Base-by-base conservation (phyloP, 2,113 vertebrate species). In the Osmerus eperlanus region DNA sequence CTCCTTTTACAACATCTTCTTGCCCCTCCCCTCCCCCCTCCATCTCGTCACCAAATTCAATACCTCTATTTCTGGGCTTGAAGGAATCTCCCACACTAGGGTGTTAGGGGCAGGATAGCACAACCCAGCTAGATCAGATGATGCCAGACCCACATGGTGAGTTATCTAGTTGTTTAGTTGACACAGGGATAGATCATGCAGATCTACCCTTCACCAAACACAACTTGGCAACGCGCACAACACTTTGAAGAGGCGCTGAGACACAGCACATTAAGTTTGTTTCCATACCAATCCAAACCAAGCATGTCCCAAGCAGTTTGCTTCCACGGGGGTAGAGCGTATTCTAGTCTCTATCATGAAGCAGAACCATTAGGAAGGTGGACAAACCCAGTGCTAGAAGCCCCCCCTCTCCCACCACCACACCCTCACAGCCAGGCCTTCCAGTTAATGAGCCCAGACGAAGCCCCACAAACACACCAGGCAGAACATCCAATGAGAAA, bases 21-120 rank as follows among this genome's bases (percentile, higher is more conserved):
- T 68, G 72, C 65, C 29, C 36, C 54, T 25, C 52, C 65, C 68
- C 61, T 15, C 19, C 73, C 78, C 73, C 85, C 81, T 73, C 80
- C 85, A 89, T 88, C 86, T 82, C 65, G 73, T 79, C 84, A 86
- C 90, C 87, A 90, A 88, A 90, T 91, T 91, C 87, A 90, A 89
- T 89, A 91, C 85, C 89, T 90, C 89, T 91, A 92, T 91, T 91
- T 90, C 83, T 85, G 82, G 83, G 75, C 68, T 70, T 41, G 47
- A 64, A 79, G 77, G 81, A 75, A 81, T 85, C 85, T 84, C 84
- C 81, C 77, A 81, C 88, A 88, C 84, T 75, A 74, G 67, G 72
- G 74, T 89, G 89, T 89, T 78, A 91, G 82, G 55, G 82, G 81
- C 85, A 84, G 77, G 85, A 89, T 79, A 80, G 79, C 80, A 84